Base-by-base conservation (phyloP, 1,140 invertebrate species). In the Octopus sinensis region DNA sequence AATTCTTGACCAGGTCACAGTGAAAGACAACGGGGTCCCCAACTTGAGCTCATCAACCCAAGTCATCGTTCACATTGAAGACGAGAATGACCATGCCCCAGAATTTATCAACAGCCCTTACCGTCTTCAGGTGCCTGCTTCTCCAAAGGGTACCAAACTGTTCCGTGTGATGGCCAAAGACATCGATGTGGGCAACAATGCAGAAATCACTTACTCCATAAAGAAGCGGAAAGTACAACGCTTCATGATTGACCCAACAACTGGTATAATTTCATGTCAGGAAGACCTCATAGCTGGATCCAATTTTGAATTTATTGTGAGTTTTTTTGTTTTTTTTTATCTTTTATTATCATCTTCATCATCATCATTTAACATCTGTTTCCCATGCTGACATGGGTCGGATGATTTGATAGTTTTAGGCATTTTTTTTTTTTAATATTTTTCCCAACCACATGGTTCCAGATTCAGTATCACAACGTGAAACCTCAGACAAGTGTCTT, bases 41-140 rank as follows among this genome's bases (percentile, higher is more conserved):
- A 87, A 92, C 6, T 91, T 97, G 80, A 94, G 94, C 4, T 96
- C 96, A 5, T 95, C 94, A 5, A 96, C 95, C 13, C 93, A 95
- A 82, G 94, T 98, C 54, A 93, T 96, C 52, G 93, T 98, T 71
- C 92, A 93, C 80, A 94, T 98, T 9, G 91, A 93, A 43, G 96
- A 97, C 90, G 92, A 95, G 81, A 97, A 97, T 91, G 96, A 97
- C 83, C 86, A 89, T 54, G 88, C 90, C 84, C 92, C 89, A 93
- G 95, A 93, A 84, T 97, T 97, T 90, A 93, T 95, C 85, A 94
- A 96, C 86, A 93, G 93, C 79, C 94, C 94, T 84, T 96, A 96
- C 90, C 94, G 94, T 84, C 92, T 97, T 80, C 93, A 93, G 87
- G 94, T 96, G 84, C 95, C 81, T 23, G 79, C 84, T 9, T 71